Evolutionary conservation across 2,888 invertebrate species (phyloP).

Genomic region (Coremacera marginata): DNA sequence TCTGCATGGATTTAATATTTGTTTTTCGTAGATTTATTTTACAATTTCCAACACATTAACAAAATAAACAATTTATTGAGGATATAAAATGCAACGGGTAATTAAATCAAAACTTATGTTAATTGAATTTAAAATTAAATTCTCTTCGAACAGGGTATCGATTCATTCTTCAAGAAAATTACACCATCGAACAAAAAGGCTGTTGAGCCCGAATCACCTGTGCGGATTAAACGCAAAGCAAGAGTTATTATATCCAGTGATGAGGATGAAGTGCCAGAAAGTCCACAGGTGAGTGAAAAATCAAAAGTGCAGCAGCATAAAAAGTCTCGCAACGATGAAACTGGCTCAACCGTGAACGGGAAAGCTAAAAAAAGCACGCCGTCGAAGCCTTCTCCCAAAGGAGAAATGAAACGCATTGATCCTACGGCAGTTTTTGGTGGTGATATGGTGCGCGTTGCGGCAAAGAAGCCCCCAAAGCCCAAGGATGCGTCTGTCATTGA

Average conservation of each 20-base stretch:
- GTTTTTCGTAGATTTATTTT: neutral
- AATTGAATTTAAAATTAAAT: neutral
- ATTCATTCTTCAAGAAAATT: slow-evolving; percentile 56
- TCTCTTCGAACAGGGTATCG: slow-evolving; percentile 52
- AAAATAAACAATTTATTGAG: neutral
- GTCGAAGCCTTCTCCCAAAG: slow-evolving; percentile 49
- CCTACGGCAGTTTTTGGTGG: slow-evolving; percentile 73
- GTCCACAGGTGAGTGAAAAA: slow-evolving; percentile 65
- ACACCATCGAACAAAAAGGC: slow-evolving; percentile 45
- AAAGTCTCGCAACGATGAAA: slow-evolving; percentile 67
- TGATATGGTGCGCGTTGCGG: slow-evolving; percentile 73
- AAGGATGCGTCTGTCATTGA: slow-evolving; percentile 61
- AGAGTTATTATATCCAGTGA: slow-evolving; percentile 71
- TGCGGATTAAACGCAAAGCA: slow-evolving; percentile 61
- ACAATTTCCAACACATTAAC: neutral
- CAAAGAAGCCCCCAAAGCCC: slow-evolving; percentile 66
- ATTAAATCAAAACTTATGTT: slow-evolving; percentile 38
- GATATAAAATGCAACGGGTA: slow-evolving; percentile 59
- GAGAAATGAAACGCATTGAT: slow-evolving; percentile 69
- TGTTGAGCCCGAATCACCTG: slow-evolving; percentile 39
- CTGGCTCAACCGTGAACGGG: slow-evolving; percentile 55
- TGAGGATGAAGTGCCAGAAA: slow-evolving; percentile 73
- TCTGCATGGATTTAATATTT: neutral
- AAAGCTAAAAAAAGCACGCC: slow-evolving; percentile 54
- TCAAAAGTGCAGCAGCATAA: slow-evolving; percentile 50